phyloP scores from a whole-genome alignment of 1,140 invertebrate genomes.

The Oreohelix idahoensis region DNA sequence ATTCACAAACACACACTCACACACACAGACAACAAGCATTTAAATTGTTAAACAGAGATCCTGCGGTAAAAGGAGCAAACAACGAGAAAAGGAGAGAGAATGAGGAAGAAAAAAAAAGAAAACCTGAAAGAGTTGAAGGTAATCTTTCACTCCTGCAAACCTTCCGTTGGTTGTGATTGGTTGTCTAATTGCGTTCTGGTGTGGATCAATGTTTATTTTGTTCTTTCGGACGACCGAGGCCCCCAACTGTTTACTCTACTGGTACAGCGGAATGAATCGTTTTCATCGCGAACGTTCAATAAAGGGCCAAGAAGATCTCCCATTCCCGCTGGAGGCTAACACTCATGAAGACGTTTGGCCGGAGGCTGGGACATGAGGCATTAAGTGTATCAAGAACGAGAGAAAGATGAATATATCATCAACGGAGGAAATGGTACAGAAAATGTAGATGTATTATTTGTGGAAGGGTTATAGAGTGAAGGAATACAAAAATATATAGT shows the following conservation, averaged over 20 bases:
- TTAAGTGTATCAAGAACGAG: too few species aligned
- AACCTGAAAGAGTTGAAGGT: background rate
- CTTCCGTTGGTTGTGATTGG: background rate
- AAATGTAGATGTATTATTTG: too few species aligned
- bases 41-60: background rate
- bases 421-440: too few species aligned
- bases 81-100: background rate
- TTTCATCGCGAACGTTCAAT: conserved; percentile 5
- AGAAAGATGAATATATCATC: too few species aligned
- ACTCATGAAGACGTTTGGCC: too few species aligned
- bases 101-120: background rate
- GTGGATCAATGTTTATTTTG: conserved; percentile 17
- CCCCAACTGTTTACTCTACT: background rate
- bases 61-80: background rate
- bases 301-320: background rate
- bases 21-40: too few species aligned
- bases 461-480: too few species aligned
- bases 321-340: background rate
- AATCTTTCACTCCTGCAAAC: background rate
- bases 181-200: conserved; percentile 12
- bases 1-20: too few species aligned
- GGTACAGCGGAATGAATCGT: background rate
- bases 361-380: too few species aligned
- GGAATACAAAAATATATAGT: too few species aligned
- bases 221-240: background rate